Evolutionary conservation across 2,113 vertebrate species (phyloP), one percentile per base, ranked within the genome.

Genomic region (Syngnathus scovelli): DNA sequence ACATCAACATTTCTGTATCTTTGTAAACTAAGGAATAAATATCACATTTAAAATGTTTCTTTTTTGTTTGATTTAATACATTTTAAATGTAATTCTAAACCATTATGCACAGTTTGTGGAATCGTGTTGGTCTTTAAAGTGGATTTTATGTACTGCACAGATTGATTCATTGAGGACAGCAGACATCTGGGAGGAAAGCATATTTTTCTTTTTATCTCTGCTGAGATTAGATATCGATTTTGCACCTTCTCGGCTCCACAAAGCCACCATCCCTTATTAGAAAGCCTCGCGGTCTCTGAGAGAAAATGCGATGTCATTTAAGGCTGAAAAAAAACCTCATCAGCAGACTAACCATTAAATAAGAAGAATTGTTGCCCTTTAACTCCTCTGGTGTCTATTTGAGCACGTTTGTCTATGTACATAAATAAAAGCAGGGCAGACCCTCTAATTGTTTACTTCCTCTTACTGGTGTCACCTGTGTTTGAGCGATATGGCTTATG

Each of bases 141-240:
- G 51, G 59, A 36, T 67, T 71, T 71, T 51, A 23, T 27, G 21
- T 21, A 51, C 63, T 11, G 11, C 59, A 58, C 71, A 79, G 82
- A 86, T 77, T 85, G 78, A 86, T 86, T 83, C 69, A 82, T 76
- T 75, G 70, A 75, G 66, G 71, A 75, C 76, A 70, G 72, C 75
- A 63, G 75, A 71, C 74, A 82, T 69, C 76, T 10, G 27, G 41
- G 73, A 76, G 78, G 70, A 65, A 64, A 72, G 77, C 69, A 78
- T 78, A 80, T 84, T 81, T 84, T 80, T 78, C 80, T 83, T 81
- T 84, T 77, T 83, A 82, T 85, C 83, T 78, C 76, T 69, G 80
- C 71, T 82, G 84, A 87, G 86, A 90, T 88, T 89, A 74, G 75
- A 79, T 87, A 88, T 89, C 65, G 86, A 89, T 89, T 89, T 85